Base-by-base conservation (phyloP, 2,797 vertebrate genomes). In the Acridotheres tristis region DNA sequence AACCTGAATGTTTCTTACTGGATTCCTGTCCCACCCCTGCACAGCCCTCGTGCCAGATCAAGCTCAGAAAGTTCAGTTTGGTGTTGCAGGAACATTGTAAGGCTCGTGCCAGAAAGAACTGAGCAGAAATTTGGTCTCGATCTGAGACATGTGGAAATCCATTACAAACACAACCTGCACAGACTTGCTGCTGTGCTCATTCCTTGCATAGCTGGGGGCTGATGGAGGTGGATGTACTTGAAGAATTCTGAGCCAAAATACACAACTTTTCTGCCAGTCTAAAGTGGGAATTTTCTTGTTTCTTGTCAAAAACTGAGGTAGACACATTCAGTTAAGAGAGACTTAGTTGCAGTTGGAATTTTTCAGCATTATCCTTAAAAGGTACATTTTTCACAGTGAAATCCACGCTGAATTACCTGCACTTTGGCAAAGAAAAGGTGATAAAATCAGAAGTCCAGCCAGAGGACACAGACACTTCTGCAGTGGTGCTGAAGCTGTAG, bases 181-280 rank as follows among this genome's bases (percentile, higher is more conserved):
- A 59, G 57, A 92, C 96, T 89, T 92, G 95, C 85, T 81, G 16
- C 65, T 50, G 36, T 48, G 54, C 66, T 96, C 92, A 81, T 96
- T 92, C 92, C 89, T 92, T 21, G 5, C 91, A 63, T 93, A 84
- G 79, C 91, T 96, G 79, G 43, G 78, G 51, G 42, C 16, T 68
- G 79, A 40, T 72, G 76, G 79, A 58, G 61, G 36, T 71, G 84
- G 79, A 89, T 78, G 4, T 26, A 40, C 45, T 53, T 62, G 50
- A 32, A 16, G 50, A 78, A 55, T 63, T 71, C 42, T 55, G 42
- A 78, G 74, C 50, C 66, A 63, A 50, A 78, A 63, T 42, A 63
- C 8, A 42, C 16, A 66, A 36, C 34, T 77, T 71, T 88, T 66
- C 62, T 93, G 68, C 93, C 47, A n/a, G 23, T 65, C 34, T 82